Evolutionary conservation across 2,888 invertebrate genomes (phyloP), one percentile per base, ranked within the genome.

Genomic region (Xestia rhomboidea): DNA sequence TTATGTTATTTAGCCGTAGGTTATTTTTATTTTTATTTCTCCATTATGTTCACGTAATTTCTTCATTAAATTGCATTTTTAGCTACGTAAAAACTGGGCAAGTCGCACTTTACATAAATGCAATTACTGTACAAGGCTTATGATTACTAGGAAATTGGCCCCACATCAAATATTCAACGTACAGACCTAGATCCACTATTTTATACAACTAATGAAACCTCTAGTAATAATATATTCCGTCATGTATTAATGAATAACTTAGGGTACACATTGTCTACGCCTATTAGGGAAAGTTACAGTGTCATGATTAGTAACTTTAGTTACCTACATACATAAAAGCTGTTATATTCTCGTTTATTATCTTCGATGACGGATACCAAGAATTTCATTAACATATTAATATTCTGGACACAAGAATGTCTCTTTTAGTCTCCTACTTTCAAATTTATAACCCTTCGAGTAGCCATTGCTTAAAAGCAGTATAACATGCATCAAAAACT

Each of bases 161-260:
- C 27, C 57, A 27, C 34, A 44, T 83, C 21, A 79, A 70, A 34
- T 79, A 69, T 67, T 67, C 49, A 66, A 49, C 46, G 41, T 41
- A 51, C 54, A 68, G 27, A 51, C 73, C 66, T 49, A 72, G 60
- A 44, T 83, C 7, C 49, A 67, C 5, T 30, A 64, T 62, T 73
- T 38, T 60, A 27, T 62, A 30, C 46, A 57, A 69, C 46, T n/a
- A 60, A 51, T 78, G 13, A 62, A 34, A 62, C 11, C 49, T 49
- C 49, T 49, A 54, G 49, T 18, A 24, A 24, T 60, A 49, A 73
- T 30, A 70, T 8, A 62, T 69, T 82, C 57, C 60, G 41, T 49
- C 27, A 49, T 27, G 15, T 54, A 15, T 30, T 46, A 83, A 72
- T 82, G 64, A 68, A 69, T 72, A 73, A 83, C 72, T 78, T 68